Evolutionary conservation across 2,113 vertebrate species (phyloP).

Genomic region (Sciurus niger): DNA sequence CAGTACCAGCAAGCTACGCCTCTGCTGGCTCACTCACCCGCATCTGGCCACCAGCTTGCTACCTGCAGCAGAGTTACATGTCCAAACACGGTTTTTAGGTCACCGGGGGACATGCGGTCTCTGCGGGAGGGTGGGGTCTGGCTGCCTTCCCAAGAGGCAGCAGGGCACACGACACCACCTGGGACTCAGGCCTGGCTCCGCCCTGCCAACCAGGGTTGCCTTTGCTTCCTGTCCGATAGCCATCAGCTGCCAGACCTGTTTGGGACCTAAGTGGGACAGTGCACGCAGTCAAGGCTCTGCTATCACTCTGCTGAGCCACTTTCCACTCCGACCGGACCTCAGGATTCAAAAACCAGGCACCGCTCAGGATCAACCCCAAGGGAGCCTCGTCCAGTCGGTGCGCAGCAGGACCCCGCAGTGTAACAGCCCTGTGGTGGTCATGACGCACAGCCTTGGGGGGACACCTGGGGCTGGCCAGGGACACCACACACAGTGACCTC

Average conservation of each 20-base stretch:
- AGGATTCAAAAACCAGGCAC: not conserved
- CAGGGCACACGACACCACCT: rapidly evolving
- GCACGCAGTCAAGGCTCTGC: rapidly evolving
- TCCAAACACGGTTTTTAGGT: not conserved
- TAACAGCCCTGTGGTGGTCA: not conserved
- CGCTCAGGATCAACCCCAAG: not conserved
- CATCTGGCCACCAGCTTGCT: not conserved
- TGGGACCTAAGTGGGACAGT: not conserved
- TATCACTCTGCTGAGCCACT: not conserved
- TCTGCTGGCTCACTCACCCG: too few species aligned
- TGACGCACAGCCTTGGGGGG: not conserved
- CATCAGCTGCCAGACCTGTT: not conserved
- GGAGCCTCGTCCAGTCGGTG: not conserved
- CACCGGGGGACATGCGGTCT: not conserved
- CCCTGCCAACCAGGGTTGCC: not conserved
- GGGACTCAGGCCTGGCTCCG: not conserved
- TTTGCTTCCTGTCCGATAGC: not conserved
- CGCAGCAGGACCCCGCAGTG: rapidly evolving
- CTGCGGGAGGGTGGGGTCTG: not conserved
- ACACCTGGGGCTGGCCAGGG: not conserved
- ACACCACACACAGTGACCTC: rapidly evolving
- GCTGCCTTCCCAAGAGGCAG: not conserved
- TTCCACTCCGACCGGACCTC: not conserved
- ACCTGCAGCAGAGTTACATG: not conserved
- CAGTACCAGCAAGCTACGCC: not conserved